Conservation (phyloP, 2,888 invertebrate species). For the Rhabditoides inermis region DNA sequence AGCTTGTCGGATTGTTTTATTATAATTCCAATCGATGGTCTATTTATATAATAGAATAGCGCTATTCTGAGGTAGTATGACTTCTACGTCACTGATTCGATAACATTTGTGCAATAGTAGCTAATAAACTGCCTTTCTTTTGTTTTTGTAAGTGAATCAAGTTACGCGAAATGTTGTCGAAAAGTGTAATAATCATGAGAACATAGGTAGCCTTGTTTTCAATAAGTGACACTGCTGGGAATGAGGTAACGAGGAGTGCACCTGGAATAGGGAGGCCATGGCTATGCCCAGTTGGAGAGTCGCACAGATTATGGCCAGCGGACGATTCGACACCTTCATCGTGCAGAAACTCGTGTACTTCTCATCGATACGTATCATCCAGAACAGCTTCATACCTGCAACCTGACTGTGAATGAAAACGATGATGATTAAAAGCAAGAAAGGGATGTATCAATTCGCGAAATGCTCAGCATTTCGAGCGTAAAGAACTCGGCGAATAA, state of each 20-base stretch:
- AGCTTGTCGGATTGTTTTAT: neutral
- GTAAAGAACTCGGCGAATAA: no score
- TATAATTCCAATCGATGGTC: neutral
- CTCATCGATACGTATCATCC: constrained; percentile 39
- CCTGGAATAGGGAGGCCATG: constrained; percentile 40
- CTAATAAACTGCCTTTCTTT: no score
- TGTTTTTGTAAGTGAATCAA: no score
- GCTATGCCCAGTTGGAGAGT: constrained; percentile 37
- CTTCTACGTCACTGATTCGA: no score
- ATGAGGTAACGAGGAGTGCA: constrained; percentile 5
- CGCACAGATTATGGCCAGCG: constrained; percentile 26
- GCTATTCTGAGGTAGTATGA: neutral
- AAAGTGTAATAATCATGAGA: no score
- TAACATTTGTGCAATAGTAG: no score
- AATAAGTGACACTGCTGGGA: neutral
- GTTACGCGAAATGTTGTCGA: no score
- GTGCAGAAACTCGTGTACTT: constrained; percentile 35
- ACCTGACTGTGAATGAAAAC: no score
- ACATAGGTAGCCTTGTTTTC: neutral
- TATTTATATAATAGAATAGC: neutral
- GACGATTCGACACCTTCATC: constrained; percentile 31
- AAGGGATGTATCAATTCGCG: no score
- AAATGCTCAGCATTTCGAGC: no score
- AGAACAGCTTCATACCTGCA: no score
- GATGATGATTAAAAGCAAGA: no score